A percentile compares a stretch with the other conserved stretches of the same genome.
phyloP scores from a whole-genome alignment of 1,140 invertebrate genomes.

The Musca domestica region DNA sequence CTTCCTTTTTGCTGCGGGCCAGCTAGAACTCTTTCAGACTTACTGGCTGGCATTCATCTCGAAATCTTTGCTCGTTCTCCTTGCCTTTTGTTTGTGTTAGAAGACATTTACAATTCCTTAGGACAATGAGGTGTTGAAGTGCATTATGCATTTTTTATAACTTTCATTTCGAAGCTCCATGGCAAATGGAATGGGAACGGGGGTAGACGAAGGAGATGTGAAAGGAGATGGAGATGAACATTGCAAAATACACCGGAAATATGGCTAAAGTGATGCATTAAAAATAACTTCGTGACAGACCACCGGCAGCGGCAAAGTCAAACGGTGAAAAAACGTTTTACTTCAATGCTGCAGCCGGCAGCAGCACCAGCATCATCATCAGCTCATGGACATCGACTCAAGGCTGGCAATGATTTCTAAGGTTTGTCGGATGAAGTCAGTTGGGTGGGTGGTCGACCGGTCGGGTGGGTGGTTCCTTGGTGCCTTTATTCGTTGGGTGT shows the following conservation, averaged over 20 bases:
- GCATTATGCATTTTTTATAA: not conserved
- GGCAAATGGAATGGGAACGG: no score
- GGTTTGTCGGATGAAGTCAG: no score
- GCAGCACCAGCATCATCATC: not conserved
- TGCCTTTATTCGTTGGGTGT: no score
- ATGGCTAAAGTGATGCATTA: slow-evolving; percentile 11
- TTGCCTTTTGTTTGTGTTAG: no score
- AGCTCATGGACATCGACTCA: not conserved
- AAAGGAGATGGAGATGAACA: not conserved
- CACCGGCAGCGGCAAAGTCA: slow-evolving; percentile 2
- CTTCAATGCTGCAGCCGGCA: not conserved
- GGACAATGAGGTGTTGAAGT: slow-evolving; percentile 11
- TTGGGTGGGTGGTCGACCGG: no score
- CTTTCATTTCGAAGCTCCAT: not conserved
- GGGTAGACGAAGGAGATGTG: not conserved
- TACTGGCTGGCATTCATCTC: no score
- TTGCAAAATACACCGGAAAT: slow-evolving; percentile 2
- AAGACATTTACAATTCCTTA: no score
- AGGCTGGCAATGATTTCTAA: slow-evolving; percentile 12
- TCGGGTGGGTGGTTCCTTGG: no score
- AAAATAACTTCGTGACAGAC: slow-evolving; percentile 15
- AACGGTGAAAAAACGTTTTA: not conserved
- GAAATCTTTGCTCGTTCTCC: no score
- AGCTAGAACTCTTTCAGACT: no score
- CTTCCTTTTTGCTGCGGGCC: no score